Base-by-base conservation (phyloP, 1,140 invertebrate genomes). In the roundworm (Caenorhabditis elegans) region DNA sequence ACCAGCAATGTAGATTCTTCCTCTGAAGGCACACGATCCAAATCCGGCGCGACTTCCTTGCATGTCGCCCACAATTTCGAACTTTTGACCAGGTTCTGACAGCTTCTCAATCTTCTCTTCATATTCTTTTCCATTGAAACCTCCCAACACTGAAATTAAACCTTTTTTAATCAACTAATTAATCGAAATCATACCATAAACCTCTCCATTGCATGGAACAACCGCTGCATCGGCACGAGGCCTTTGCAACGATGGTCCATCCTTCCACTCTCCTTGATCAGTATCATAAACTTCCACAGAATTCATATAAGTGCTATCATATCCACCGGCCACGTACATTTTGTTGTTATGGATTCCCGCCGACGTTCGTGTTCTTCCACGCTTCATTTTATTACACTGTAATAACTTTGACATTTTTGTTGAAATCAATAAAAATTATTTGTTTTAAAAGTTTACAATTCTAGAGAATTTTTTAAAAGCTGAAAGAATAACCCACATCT, bases 281-380 rank as follows among this genome's bases (percentile, higher is more conserved):
- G 60, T 15, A 70, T 70, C 60, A 13, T 31, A 43, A 31, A 70
- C 39, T 39, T 70, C 60, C 3, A 70, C 60, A 15, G 60, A 70
- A 19, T 19, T 39, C 60, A 70, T 70, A n/a, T 70, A 70, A n/a
- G 60, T 70, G 19, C 60, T 70, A 70, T 70, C 60, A 8, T 70
- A 70, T 43, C 60, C 60, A 10, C 60, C 60, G n/a, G 34, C 34
- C 8, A 70, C 60, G 19, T 70, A 70, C 26, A 70, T 13, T 22
- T 70, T 70, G n/a, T 26, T 39, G 34, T 39, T 39, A 17, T 70
- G 60, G 34, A 70, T 39, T 39, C 60, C 60, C 0, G 60, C 60
- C 1, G 60, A 70, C 10, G 60, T 70, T 24, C 60, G 15, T 10
- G 60, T 70, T 70, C 60, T 11, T 19, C 60, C 60, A 22, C 19